Evolutionary conservation across 2,113 vertebrate species (phyloP), one percentile per base, ranked within the genome.

Genomic region (Gasterosteus nipponicus): DNA sequence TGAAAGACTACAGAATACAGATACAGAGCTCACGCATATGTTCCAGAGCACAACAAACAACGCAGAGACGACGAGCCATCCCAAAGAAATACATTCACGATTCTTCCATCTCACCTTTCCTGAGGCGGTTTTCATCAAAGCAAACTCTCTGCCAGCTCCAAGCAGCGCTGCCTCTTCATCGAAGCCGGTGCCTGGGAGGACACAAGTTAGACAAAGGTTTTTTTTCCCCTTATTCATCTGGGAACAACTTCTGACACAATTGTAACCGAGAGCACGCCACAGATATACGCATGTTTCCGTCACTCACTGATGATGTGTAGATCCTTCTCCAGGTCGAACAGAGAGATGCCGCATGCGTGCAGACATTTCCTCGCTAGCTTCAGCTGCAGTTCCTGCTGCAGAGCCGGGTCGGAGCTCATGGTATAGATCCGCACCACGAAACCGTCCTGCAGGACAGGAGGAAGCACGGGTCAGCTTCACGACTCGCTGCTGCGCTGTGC

Each of bases 351-450:
- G 86, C 98, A 99, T 54, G 98, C 98, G 78, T 99, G 98, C 76
- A 99, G 95, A 91, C 98, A 99, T 90, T 99, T 99, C 86, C 98
- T 95, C 62, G 98, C 98, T 93, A 99, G 94, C 89, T 99, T 99
- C 65, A 99, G 96, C 88, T 99, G 98, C 77, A 99, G 94, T 87
- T 99, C 98, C 91, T 99, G 98, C 86, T 99, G 98, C 79, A 99
- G 89, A 39, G 95, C 95, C n/a, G 97, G 97, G 86, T 99, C 97
- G 65, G 96, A 96, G 88, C 96, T 98, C 29, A 96, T 97, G 42
- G 96, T 96, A 88, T 98, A 99, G 94, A 99, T 99, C 89, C 97
- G 94, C 84, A 99, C 98, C 87, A 99, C 98, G 89, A 99, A 99
- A 60, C 98, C 98, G 80, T 99, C 98, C 98, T 99, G 91, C 46